Evolutionary conservation across 2,113 vertebrate species (phyloP).

Genomic region (Crotalus horridus): DNA sequence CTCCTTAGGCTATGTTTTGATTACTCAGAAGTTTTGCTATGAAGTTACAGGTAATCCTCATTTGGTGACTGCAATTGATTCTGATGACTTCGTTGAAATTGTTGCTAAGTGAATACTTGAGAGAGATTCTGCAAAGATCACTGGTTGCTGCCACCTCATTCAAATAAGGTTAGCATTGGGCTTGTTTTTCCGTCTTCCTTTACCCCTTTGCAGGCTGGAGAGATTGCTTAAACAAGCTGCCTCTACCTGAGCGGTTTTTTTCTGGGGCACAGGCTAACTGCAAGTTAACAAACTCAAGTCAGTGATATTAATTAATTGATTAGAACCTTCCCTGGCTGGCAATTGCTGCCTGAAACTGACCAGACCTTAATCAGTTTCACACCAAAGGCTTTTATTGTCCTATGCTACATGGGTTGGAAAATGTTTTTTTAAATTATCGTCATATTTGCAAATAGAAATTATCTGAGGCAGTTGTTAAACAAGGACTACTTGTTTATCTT

Average conservation of each 20-base stretch:
- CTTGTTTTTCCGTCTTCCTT: neutral
- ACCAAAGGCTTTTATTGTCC: neutral
- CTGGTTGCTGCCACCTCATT: neutral
- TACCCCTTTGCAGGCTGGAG: neutral
- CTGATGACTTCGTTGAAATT: neutral
- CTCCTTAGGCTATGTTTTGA: neutral
- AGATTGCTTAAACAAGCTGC: neutral
- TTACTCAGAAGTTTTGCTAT: neutral
- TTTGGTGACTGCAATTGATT: neutral
- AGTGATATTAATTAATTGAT: neutral
- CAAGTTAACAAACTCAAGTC: neutral
- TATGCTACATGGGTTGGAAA: neutral
- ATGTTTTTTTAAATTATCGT: neutral
- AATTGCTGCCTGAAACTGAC: neutral
- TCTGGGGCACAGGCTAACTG: neutral
- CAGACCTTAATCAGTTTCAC: neutral
- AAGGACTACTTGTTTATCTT: neutral
- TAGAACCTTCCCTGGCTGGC: neutral
- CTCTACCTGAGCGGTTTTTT: neutral
- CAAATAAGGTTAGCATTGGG: neutral
- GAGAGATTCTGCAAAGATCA: neutral
- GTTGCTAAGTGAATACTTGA: neutral
- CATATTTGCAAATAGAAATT: neutral
- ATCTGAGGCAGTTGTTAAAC: neutral
- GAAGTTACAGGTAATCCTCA: neutral